These are phyloP conservation scores for Aeoliscus strigatus DNA, from an alignment of 2,797 vertebrate genomes.

Conservation along the genomic window DNA sequence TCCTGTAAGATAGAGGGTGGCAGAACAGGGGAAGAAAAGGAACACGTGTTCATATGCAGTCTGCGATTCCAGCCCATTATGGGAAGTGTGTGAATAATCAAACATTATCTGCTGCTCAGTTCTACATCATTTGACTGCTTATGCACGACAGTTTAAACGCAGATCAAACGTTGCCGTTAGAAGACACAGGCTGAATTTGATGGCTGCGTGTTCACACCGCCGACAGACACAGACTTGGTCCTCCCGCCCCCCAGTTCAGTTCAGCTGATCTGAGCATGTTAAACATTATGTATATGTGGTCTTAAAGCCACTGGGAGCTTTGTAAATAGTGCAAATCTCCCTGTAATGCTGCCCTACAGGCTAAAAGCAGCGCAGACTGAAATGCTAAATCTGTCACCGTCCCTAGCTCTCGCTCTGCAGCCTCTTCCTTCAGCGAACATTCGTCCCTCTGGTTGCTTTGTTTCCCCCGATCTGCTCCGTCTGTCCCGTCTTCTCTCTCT, in stretches of 20 bases:
- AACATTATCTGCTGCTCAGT: too few species aligned
- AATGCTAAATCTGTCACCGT: conserved; percentile 45
- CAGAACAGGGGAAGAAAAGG: too few species aligned
- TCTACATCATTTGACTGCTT: too few species aligned
- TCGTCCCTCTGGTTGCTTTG: conserved; percentile 27
- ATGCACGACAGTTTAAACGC: too few species aligned
- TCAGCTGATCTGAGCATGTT: conserved; percentile 54
- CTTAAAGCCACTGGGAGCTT: conserved; percentile 45
- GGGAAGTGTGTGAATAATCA: too few species aligned
- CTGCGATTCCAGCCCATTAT: too few species aligned
- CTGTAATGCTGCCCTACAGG: conserved; percentile 48
- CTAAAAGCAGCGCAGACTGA: conserved; percentile 38
- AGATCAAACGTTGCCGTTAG: too few species aligned
- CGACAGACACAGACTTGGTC: conserved; percentile 6
- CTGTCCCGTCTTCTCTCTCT: conserved; percentile 11
- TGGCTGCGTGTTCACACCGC: conserved; percentile 15
- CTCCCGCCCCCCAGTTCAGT: conserved; percentile 19
- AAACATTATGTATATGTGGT: conserved; percentile 63
- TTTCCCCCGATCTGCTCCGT: conserved; percentile 37
- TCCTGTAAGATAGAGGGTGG: too few species aligned
- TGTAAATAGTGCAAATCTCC: conserved; percentile 59
- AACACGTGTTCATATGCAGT: too few species aligned
- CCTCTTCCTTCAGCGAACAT: conserved; percentile 24
- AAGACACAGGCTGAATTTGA: too few species aligned
- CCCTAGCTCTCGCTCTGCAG: conserved; percentile 7